Conservation (phyloP, 92 coral and sea anemone species). For the Plumapathes pennacea region DNA sequence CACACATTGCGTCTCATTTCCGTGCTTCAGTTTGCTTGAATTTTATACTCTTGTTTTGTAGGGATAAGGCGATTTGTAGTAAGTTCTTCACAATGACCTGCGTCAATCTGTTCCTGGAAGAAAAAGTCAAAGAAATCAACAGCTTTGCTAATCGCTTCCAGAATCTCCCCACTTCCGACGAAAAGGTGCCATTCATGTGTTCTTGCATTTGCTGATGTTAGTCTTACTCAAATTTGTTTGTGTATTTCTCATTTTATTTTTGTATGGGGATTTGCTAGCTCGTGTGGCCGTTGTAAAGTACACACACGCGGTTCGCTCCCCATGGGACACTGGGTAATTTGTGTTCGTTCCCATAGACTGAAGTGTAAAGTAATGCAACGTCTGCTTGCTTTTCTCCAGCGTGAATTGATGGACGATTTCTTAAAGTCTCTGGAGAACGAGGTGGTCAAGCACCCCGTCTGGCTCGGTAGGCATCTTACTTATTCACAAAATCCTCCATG, state of each 20-base stretch:
- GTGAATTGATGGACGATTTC: conserved; percentile 72
- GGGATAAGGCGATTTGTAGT: conserved; percentile 86
- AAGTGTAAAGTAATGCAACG: not conserved
- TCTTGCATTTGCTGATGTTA: no score
- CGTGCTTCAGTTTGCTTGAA: not conserved
- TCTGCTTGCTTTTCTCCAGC: conserved; percentile 18
- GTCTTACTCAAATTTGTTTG: no score
- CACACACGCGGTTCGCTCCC: not conserved
- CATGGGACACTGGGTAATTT: not conserved
- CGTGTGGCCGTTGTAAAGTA: no score
- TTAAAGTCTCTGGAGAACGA: conserved; percentile 62
- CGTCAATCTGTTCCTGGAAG: conserved; percentile 79
- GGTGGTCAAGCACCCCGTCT: conserved; percentile 72
- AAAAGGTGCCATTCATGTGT: no score
- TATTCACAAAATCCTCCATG: no score
- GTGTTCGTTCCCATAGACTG: not conserved
- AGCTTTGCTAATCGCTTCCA: conserved; percentile 65
- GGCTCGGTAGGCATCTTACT: conserved; percentile 79
- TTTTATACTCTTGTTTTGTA: conserved; percentile 5
- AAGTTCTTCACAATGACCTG: conserved; percentile 76
- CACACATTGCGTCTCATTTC: not conserved
- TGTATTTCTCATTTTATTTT: no score
- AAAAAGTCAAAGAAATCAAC: conserved; percentile 70
- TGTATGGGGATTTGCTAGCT: no score
- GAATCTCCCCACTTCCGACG: conserved; percentile 69